Base-by-base conservation (phyloP, 2,888 invertebrate genomes). In the Scelioninae gen. 1 region DNA sequence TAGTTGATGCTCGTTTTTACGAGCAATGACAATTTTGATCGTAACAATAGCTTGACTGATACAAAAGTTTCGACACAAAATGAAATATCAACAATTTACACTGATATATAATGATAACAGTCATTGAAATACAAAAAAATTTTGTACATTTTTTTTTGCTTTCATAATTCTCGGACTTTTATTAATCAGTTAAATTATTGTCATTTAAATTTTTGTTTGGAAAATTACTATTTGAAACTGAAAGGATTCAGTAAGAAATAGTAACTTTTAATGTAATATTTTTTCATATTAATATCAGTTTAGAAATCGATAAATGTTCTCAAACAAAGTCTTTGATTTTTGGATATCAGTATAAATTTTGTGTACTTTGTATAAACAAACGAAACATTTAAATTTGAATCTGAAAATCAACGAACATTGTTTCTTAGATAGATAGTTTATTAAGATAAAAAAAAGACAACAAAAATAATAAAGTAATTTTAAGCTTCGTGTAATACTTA, bases 1-100 rank as follows among this genome's bases (percentile, higher is more conserved):
- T 90, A 90, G 90, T 90, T 83, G 49, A 69, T 15, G 29, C 49
- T 66, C 29, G 63, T 65, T 53, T 40, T 49, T 40, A n/a, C n/a
- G n/a, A n/a, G n/a, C n/a, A n/a, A 56, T 8, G 5, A 16, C 29
- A 49, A 71, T 66, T 69, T 72, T 60, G 31, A 75, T 63, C 11
- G 62, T 72, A 84, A 85, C 84, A 84, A 85, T 84, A 85, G 69
- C 38, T 78, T 71, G 55, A 81, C 60, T 62, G 49, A 69, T 74
- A 51, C 16, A 40, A 69, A 58, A 13, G 9, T 63, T 65, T 13
- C 16, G 11, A 71, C 49, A 58, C 11, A 34, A 23, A 49, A 45
- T 38, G 13, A 45, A 32, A 34, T 3, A 10, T 51, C 10, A 55
- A 76, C 47, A 62, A 60, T 55, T 49, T 7, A 16, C 10, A 23